Evolutionary conservation across 2,113 vertebrate species (phyloP).

Genomic region (Colossoma macropomum): DNA sequence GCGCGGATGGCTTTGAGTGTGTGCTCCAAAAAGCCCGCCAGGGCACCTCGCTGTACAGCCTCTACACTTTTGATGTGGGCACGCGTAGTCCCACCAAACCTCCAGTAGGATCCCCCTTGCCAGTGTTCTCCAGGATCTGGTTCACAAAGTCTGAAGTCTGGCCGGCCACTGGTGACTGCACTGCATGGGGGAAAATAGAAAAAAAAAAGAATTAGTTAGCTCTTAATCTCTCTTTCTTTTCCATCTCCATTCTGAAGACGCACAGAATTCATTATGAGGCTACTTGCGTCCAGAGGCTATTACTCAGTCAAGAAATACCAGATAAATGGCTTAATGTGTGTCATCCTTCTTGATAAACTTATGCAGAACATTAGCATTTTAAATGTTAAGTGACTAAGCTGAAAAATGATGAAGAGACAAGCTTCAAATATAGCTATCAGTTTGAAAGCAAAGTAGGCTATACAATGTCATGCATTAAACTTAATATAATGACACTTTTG

Average conservation of each 20-base stretch:
- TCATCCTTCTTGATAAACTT: background rate
- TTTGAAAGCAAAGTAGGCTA: too few species aligned
- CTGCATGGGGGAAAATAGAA: slow-evolving; percentile 55
- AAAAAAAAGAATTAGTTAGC: background rate
- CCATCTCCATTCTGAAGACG: background rate
- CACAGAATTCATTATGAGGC: background rate
- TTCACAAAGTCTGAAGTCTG: slow-evolving; percentile 99
- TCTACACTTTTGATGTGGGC: slow-evolving; percentile 91
- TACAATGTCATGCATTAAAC: background rate
- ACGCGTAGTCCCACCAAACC: slow-evolving; percentile 94
- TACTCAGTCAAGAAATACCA: background rate
- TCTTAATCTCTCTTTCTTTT: background rate
- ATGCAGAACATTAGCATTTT: background rate
- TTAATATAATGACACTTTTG: background rate
- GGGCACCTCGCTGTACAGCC: slow-evolving; percentile 5
- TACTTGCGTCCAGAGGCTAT: background rate
- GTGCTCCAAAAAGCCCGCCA: slow-evolving; percentile 18
- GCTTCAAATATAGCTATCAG: too few species aligned
- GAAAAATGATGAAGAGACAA: background rate
- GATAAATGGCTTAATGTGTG: background rate
- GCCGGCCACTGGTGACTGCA: slow-evolving; percentile 90
- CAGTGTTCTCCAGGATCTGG: slow-evolving; percentile 97
- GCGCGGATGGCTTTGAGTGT: slow-evolving; percentile 51
- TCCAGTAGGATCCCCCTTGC: slow-evolving; percentile 93
- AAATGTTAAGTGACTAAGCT: background rate